Percentiles rank a stretch among this genome's conserved stretches.
Evolutionary conservation across 2,888 invertebrate genomes (phyloP).

Genomic region (Colostygia pectinataria): DNA sequence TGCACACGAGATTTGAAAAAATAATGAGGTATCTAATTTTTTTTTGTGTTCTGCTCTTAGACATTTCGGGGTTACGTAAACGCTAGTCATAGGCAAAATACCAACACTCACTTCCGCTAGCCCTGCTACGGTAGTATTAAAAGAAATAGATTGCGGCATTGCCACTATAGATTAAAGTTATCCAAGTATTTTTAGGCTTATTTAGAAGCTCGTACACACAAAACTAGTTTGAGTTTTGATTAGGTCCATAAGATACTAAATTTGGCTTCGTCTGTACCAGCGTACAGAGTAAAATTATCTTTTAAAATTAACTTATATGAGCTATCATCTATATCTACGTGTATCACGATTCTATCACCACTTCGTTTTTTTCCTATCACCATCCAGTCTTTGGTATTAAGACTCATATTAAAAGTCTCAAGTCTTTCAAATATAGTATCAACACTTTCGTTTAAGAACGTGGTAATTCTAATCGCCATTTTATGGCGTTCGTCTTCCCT

Average conservation of each 20-base stretch:
- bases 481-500: slow-evolving; percentile 21
- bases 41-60: too few relatives aligned
- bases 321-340: slow-evolving; percentile 43
- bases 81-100: too few relatives aligned
- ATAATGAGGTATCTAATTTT: too few relatives aligned
- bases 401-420: slow-evolving; percentile 46
- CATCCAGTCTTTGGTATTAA: slow-evolving; percentile 49
- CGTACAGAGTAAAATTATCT: slow-evolving; percentile 45
- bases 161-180: too few relatives aligned
- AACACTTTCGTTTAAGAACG: slow-evolving; percentile 38
- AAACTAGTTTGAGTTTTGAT: slow-evolving; percentile 1
- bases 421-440: slow-evolving; percentile 44
- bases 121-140: too few relatives aligned
- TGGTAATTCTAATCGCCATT: slow-evolving; percentile 45
- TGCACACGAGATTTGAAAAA: too few relatives aligned
- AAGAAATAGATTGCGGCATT: too few relatives aligned
- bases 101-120: too few relatives aligned
- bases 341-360: slow-evolving; percentile 33
- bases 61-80: too few relatives aligned
- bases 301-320: slow-evolving; percentile 48
- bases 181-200: too few relatives aligned
- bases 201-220: too few relatives aligned
- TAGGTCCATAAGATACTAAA: slow-evolving; percentile 47
- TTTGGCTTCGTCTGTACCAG: slow-evolving; percentile 53
- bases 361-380: slow-evolving; percentile 31